Evolutionary conservation across 2,888 invertebrate species (phyloP).

Genomic region (Aelia acuminata): DNA sequence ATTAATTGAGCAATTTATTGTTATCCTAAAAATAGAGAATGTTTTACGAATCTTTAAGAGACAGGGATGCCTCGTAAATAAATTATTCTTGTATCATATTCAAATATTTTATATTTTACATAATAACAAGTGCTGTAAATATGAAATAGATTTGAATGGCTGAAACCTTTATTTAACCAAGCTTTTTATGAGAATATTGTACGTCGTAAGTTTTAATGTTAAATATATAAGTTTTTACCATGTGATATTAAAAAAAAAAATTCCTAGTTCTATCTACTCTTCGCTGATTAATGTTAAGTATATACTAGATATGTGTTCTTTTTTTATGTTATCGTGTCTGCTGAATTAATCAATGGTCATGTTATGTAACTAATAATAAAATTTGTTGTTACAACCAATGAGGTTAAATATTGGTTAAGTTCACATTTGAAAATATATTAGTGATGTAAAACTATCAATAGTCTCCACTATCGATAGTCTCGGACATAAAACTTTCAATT

Average conservation of each 20-base stretch:
- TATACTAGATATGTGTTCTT: conserved; percentile 29
- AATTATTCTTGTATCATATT: conserved; percentile 64
- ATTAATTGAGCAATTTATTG: conserved; percentile 52
- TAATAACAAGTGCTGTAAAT: conserved; percentile 58
- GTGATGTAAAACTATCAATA: too few relatives aligned
- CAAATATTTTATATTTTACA: conserved; percentile 64
- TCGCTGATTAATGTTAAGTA: conserved; percentile 54
- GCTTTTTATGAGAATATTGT: conserved; percentile 58
- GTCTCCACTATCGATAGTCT: too few relatives aligned
- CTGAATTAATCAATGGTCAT: conserved; percentile 30
- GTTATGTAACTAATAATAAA: conserved; percentile 24
- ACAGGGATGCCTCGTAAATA: conserved; percentile 62
- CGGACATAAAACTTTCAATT: too few relatives aligned
- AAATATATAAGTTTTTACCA: conserved; percentile 58
- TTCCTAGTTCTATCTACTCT: conserved; percentile 58
- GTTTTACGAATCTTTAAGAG: conserved; percentile 53
- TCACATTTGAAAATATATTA: too few relatives aligned
- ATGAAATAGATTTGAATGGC: conserved; percentile 58
- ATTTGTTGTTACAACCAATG: conserved; percentile 25
- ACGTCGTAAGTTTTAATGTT: conserved; percentile 51
- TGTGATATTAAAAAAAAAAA: conserved; percentile 59
- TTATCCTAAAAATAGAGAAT: conserved; percentile 50
- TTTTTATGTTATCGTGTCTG: conserved; percentile 9
- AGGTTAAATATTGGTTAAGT: conserved; percentile 28
- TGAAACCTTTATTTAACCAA: conserved; percentile 59